Base-by-base conservation (phyloP, 2,888 invertebrate genomes). In the Cephonodes hylas region DNA sequence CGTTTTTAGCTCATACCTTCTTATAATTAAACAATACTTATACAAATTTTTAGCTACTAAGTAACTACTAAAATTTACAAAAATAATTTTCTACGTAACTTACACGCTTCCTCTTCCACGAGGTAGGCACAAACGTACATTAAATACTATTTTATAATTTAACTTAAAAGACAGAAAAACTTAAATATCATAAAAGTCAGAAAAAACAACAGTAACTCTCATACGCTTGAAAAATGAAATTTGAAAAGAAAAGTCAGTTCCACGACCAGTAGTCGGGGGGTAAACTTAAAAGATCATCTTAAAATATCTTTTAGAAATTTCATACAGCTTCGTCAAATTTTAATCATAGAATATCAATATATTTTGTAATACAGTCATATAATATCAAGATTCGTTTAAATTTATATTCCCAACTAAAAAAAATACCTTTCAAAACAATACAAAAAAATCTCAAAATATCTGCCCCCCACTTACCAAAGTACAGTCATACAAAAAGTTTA, bases 401-500 rank as follows among this genome's bases (percentile, higher is more conserved):
- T n/a, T n/a, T n/a, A n/a, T n/a, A n/a, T n/a, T n/a, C n/a, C n/a
- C n/a, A n/a, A n/a, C n/a, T n/a, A n/a, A n/a, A n/a, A n/a, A n/a
- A n/a, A n/a, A n/a, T n/a, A n/a, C n/a, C n/a, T n/a, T n/a, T n/a
- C n/a, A n/a, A n/a, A n/a, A n/a, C n/a, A n/a, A n/a, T n/a, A n/a
- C n/a, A 7, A 20, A 44, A 2, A n/a, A n/a, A n/a, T n/a, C n/a
- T n/a, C n/a, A n/a, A n/a, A n/a, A n/a, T n/a, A n/a, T n/a, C n/a
- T n/a, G n/a, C n/a, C n/a, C n/a, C n/a, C n/a, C n/a, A n/a, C n/a
- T n/a, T n/a, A n/a, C n/a, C n/a, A n/a, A n/a, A n/a, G n/a, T n/a
- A n/a, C n/a, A 15, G 15, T 27, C 2, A 20, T 10, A 18, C 2
- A 53, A 22, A 60, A 42, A 60, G 7, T 62, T 71, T 80, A 90